Evolutionary conservation across 2,888 invertebrate species (phyloP), one percentile per base, ranked within the genome.

Genomic region (Rhagonycha lutea): DNA sequence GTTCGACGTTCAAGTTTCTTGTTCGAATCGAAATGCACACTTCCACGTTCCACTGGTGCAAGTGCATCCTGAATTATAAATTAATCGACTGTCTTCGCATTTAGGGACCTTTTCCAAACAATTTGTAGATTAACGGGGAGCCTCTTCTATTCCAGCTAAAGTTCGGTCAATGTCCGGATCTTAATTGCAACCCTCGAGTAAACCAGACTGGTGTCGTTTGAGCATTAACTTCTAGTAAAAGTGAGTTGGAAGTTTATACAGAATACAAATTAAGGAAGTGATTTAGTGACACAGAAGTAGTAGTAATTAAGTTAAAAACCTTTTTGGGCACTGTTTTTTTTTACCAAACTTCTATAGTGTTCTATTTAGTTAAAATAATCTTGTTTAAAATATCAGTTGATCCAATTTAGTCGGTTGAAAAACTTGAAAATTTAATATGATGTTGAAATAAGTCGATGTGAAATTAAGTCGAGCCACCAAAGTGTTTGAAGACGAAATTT

Each of bases 401-500:
- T 47, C 47, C 47, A 47, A 12, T 47, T 47, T 29, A 5, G 47
- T 47, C 47, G 47, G n/a, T n/a, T 3, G 47, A 47, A 47, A 47
- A 47, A 47, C n/a, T 47, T 47, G 47, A 47, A 47, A 47, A 47
- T n/a, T 7, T 47, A 47, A 47, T 47, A 47, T 47, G 47, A 47
- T 47, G 47, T 47, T 47, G n/a, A 47, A 47, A n/a, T 47, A 47
- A 47, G 47, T 47, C 47, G 47, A 47, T 47, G 47, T 47, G 12
- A 47, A 47, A 47, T 47, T 47, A 47, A 47, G 47, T 47, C 47
- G 47, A 47, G 47, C 47, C 47, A 47, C 47, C 47, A n/a, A 47
- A 70, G 72, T 65, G 63, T 68, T 47, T 61, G 74, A 79, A 78
- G 77, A 77, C 80, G 75, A 76, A 65, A 78, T 79, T 77, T 73